Conservation (phyloP, 2,797 vertebrate species). For the Sparidentex hasta region DNA sequence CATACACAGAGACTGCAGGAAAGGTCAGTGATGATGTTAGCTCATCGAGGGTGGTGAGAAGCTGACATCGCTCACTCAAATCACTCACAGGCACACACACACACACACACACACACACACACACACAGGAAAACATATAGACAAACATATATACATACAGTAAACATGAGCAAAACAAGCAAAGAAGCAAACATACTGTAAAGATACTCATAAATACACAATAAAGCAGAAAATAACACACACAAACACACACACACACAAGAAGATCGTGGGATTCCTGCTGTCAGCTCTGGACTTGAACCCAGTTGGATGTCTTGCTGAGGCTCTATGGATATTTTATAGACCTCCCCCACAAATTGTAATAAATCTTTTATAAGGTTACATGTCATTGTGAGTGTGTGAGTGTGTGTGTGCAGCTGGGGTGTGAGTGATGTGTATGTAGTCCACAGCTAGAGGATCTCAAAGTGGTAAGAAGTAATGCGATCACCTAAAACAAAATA, state of each 20-base stretch:
- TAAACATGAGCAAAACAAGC: neutral
- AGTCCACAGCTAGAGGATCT: neutral
- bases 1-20: constrained; percentile 60
- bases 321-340: constrained; percentile 78
- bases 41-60: constrained; percentile 35
- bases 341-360: constrained; percentile 57
- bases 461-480: constrained; percentile 11
- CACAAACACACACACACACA: constrained; percentile 10
- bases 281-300: constrained; percentile 53
- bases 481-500: constrained; percentile 12
- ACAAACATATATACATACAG: neutral
- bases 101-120: neutral
- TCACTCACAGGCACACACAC: neutral
- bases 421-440: constrained; percentile 2
- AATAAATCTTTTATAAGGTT: constrained; percentile 70
- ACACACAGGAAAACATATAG: neutral
- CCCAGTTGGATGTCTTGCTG: constrained; percentile 56
- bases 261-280: constrained; percentile 39
- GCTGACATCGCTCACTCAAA: constrained; percentile 42
- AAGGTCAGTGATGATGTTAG: constrained; percentile 59
- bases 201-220: constrained; percentile 15
- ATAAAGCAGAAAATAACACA: neutral
- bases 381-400: constrained; percentile 49
- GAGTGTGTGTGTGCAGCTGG: constrained; percentile 12
- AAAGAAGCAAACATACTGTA: neutral